Evolutionary conservation across 2,888 invertebrate genomes (phyloP).

Genomic region (Homarus gammarus): DNA sequence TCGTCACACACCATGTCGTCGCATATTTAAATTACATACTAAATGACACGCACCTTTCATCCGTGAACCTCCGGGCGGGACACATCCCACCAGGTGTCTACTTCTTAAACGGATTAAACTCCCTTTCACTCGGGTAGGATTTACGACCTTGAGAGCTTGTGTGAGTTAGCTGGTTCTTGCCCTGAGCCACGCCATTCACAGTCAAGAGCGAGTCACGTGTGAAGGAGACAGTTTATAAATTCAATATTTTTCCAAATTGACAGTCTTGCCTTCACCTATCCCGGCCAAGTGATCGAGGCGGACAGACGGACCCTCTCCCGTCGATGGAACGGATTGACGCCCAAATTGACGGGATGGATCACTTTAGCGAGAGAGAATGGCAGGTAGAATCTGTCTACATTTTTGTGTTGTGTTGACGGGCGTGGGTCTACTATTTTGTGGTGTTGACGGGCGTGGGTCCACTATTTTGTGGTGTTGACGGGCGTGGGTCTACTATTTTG

Average conservation of each 20-base stretch:
- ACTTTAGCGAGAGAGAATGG: neutral
- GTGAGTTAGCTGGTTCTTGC: neutral
- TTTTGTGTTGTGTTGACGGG: neutral
- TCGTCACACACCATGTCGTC: neutral
- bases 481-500: neutral
- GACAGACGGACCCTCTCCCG: neutral
- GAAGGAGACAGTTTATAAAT: neutral
- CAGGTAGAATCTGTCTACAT: neutral
- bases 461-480: neutral
- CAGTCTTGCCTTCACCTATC: neutral
- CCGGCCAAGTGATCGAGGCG: neutral
- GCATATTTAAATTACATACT: neutral
- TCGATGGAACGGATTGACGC: neutral
- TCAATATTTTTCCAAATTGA: constrained; percentile 1
- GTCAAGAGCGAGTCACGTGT: neutral
- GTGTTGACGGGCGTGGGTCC: neutral
- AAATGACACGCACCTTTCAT: neutral
- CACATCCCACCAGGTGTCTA: neutral
- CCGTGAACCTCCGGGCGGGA: neutral
- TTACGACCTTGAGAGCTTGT: neutral
- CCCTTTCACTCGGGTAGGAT: neutral
- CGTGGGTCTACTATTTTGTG: neutral
- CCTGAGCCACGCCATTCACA: neutral
- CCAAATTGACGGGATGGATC: neutral
- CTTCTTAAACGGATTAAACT: neutral